A percentile compares a stretch with the other conserved stretches of the same genome.
Evolutionary conservation across 2,797 vertebrate species (phyloP).

Genomic region (Mastacembelus armatus): DNA sequence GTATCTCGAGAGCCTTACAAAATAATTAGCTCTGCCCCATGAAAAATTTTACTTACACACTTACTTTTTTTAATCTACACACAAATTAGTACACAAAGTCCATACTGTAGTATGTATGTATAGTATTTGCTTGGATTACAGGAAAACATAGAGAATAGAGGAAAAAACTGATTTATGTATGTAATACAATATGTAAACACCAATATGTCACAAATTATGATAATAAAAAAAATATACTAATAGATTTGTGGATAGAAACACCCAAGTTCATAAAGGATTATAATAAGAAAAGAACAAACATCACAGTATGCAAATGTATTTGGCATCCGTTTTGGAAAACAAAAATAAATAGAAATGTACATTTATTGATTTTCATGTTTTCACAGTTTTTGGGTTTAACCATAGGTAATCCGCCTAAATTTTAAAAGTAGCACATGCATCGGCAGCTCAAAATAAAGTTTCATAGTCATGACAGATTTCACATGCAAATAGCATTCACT

Average conservation of each 20-base stretch:
- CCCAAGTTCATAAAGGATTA: slow-evolving; percentile 4
- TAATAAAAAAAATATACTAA: slow-evolving; percentile 15
- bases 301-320: slow-evolving; percentile 33
- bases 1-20: too few species aligned
- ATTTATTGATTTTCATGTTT: slow-evolving; percentile 22
- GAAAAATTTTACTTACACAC: slow-evolving; percentile 1
- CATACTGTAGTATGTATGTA: background rate
- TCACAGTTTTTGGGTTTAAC: slow-evolving; percentile 69
- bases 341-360: slow-evolving; percentile 24
- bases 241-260: slow-evolving; percentile 32
- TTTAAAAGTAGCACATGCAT: slow-evolving; percentile 58
- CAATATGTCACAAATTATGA: slow-evolving; percentile 7
- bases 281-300: background rate
- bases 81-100: slow-evolving; percentile 6
- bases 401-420: background rate
- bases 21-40: background rate
- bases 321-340: slow-evolving; percentile 22
- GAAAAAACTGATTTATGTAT: slow-evolving; percentile 18
- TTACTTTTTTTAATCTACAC: too few species aligned
- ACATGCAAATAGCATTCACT: slow-evolving; percentile 65
- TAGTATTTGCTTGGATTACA: slow-evolving; percentile 31
- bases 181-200: slow-evolving; percentile 15
- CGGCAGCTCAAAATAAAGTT: slow-evolving; percentile 27
- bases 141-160: slow-evolving; percentile 19
- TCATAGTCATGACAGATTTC: slow-evolving; percentile 33